A percentile compares a stretch with the other conserved stretches of the same genome.
Conservation (phyloP, 92 coral and sea anemone species). For the Palythoa grandiflora region DNA sequence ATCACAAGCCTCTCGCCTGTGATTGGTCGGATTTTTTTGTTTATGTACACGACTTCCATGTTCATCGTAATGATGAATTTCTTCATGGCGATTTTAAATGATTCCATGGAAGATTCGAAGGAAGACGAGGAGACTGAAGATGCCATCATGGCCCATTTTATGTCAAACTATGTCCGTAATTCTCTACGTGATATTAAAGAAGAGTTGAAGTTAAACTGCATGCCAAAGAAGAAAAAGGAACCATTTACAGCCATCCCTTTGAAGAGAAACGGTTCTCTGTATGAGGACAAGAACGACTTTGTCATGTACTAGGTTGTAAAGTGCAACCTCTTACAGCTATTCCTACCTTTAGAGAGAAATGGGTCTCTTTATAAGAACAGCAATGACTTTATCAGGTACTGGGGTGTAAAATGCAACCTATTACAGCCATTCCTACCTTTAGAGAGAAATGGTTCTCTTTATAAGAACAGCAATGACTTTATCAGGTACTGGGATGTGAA, state of each 20-base stretch:
- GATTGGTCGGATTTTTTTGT: constrained; percentile 86
- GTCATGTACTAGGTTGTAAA: constrained; percentile 3
- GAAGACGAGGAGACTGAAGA: constrained; percentile 46
- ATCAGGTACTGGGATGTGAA: no score
- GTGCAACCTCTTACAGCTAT: no score
- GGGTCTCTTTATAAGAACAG: no score
- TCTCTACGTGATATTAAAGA: constrained; percentile 21
- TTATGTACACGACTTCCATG: constrained; percentile 72
- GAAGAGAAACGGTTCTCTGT: constrained; percentile 1
- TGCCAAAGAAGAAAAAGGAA: neutral
- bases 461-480: no score
- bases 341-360: no score
- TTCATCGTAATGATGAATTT: constrained; percentile 82
- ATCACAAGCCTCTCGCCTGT: constrained; percentile 60
- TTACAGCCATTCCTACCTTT: no score
- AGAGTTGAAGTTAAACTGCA: constrained; percentile 14
- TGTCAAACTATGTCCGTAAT: constrained; percentile 29
- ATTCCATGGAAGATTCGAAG: constrained; percentile 80
- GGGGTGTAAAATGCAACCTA: no score
- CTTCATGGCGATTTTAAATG: constrained; percentile 89
- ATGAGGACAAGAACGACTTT: constrained; percentile 11
- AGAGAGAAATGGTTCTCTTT: no score
- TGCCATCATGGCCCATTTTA: constrained; percentile 36
- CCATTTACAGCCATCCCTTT: neutral
- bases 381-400: no score